Evolutionary conservation across 2,888 invertebrate species (phyloP).

Genomic region (Drosophila kuntzei): DNA sequence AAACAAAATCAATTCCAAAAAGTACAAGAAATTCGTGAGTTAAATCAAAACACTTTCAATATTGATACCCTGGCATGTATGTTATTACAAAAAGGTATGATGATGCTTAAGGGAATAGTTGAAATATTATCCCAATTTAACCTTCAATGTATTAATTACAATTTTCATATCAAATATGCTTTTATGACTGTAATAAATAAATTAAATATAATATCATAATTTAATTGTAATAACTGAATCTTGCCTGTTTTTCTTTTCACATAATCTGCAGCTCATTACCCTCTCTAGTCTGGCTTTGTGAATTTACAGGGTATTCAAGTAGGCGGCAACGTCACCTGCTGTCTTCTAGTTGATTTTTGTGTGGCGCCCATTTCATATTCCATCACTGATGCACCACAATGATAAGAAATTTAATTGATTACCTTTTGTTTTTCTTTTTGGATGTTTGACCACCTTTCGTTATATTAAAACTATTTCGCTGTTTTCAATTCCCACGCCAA

Average conservation of each 20-base stretch:
- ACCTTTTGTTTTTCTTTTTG: slow-evolving; percentile 65
- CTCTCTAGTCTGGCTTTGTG: not conserved
- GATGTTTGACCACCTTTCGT: slow-evolving; percentile 55
- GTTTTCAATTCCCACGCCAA: slow-evolving; percentile 76
- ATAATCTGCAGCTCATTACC: not conserved
- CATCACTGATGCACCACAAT: slow-evolving; percentile 74
- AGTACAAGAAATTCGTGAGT: slow-evolving; percentile 71
- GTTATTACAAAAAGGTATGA: not conserved
- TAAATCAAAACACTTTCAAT: slow-evolving; percentile 62
- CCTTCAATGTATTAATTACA: not conserved
- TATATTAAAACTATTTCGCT: slow-evolving; percentile 74
- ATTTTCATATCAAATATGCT: no score
- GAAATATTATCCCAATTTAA: not conserved
- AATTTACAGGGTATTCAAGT: slow-evolving; percentile 27
- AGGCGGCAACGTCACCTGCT: slow-evolving; percentile 10
- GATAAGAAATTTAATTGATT: slow-evolving; percentile 80
- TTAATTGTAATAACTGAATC: no score
- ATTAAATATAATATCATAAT: no score
- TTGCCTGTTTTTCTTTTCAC: not conserved
- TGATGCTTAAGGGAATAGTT: not conserved
- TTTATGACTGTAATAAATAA: no score
- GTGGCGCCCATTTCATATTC: slow-evolving; percentile 57
- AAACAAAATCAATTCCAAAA: slow-evolving; percentile 41
- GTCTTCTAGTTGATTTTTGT: slow-evolving; percentile 12
- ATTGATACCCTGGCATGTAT: slow-evolving; percentile 20